Evolutionary conservation across 2,888 invertebrate genomes (phyloP).

Genomic region (Brachyptera risi): DNA sequence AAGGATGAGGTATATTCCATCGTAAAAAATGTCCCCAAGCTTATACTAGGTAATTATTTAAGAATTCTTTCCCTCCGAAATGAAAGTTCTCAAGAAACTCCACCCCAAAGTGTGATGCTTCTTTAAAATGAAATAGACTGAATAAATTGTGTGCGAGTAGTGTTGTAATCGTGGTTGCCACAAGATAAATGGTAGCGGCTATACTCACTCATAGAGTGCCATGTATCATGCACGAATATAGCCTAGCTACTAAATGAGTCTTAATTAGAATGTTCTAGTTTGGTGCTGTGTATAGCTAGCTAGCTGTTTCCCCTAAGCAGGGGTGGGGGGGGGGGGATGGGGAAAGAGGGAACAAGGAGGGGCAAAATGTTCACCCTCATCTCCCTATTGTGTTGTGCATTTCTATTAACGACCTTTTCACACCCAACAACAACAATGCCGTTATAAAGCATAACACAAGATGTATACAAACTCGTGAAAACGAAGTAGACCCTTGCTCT

Average conservation of each 20-base stretch:
- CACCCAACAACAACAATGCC: slow-evolving; percentile 5
- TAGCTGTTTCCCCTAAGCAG: not conserved
- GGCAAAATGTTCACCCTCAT: not conserved
- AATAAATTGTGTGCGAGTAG: not conserved
- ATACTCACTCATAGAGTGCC: slow-evolving; percentile 10
- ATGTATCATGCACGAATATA: slow-evolving; percentile 16
- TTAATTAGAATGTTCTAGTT: slow-evolving; percentile 20
- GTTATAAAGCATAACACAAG: not conserved
- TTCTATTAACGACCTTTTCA: slow-evolving; percentile 16
- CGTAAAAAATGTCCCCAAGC: slow-evolving; percentile 7
- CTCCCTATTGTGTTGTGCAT: slow-evolving; percentile 15
- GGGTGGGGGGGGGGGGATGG: not conserved
- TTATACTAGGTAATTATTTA: slow-evolving; percentile 10
- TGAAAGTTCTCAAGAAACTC: slow-evolving; percentile 3
- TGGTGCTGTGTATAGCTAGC: not conserved
- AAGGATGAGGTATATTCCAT: not conserved
- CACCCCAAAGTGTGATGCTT: not conserved
- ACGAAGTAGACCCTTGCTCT: not conserved
- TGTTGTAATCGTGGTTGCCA: slow-evolving; percentile 10
- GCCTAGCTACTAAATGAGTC: slow-evolving; percentile 17
- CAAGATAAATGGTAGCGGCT: slow-evolving; percentile 16
- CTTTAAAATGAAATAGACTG: not conserved
- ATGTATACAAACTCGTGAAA: not conserved
- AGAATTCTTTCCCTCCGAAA: slow-evolving; percentile 11
- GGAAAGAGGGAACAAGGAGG: not conserved